Evolutionary conservation across 2,797 vertebrate genomes (phyloP).

Genomic region (Arrhamphus sclerolepis): DNA sequence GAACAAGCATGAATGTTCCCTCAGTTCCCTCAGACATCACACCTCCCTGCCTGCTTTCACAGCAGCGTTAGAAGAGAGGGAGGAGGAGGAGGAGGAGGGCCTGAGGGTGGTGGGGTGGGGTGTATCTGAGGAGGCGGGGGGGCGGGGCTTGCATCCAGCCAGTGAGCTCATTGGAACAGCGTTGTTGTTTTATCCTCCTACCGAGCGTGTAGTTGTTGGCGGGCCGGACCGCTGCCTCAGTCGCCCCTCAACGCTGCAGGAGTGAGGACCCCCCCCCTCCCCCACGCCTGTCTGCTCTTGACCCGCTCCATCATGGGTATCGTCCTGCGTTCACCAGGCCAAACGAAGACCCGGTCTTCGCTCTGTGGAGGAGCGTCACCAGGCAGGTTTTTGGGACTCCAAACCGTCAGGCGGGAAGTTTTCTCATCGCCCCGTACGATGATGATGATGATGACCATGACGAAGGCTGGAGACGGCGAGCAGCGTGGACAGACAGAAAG

Average conservation of each 20-base stretch:
- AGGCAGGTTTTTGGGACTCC: neutral
- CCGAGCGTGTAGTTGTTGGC: constrained; percentile 88
- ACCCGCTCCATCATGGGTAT: constrained; percentile 22
- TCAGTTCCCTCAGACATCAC: constrained; percentile 87
- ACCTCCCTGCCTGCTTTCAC: constrained; percentile 83
- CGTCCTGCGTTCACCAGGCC: neutral
- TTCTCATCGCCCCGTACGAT: fast-evolving
- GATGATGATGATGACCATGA: neutral
- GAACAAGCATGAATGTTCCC: constrained; percentile 88
- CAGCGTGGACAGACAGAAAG: constrained; percentile 28
- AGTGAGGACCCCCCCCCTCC: constrained; percentile 54
- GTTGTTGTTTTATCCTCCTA: constrained; percentile 80
- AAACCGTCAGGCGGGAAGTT: too few species aligned
- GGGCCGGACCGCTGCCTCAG: constrained; percentile 67
- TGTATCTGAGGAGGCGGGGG: constrained; percentile 72
- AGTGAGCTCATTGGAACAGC: constrained; percentile 98
- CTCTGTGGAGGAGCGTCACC: constrained; percentile 1
- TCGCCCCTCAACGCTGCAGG: constrained; percentile 57
- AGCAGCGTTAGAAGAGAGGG: constrained; percentile 65
- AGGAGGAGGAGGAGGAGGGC: constrained; percentile 43
- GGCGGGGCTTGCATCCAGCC: constrained; percentile 90
- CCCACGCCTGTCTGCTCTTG: constrained; percentile 2
- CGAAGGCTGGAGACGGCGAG: neutral
- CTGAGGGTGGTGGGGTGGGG: constrained; percentile 61
- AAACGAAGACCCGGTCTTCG: neutral